Evolutionary conservation across 2,888 invertebrate species (phyloP), one percentile per base, ranked within the genome.

Genomic region (Caenorhabditis uteleia): DNA sequence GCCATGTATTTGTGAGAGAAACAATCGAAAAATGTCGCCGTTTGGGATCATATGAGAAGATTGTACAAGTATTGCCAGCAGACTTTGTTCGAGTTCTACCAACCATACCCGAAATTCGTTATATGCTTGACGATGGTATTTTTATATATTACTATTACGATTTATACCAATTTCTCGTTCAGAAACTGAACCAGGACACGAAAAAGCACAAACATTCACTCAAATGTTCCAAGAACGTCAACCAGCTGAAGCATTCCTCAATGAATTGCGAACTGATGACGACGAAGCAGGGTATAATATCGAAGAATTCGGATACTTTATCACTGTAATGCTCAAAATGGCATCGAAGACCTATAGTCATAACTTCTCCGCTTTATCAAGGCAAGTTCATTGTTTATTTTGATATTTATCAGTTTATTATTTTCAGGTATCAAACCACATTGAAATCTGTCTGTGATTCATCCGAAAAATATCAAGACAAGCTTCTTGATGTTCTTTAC

Each of bases 271-370:
- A 29, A 42, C 42, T 3, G 33, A 95, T 43, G 95, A 95, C 10
- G 61, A 43, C 4, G 88, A 90, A 6, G 54, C 55, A 18, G 29
- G 48, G 3, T 92, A 91, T 84, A 93, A 94, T 87, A 92, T 93
- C 0, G 85, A 94, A 47, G 93, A 94, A 86, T 94, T 98, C 48
- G 95, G 95, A 83, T 92, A 97, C 0, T 80, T 82, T 53, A 69
- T 79, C 26, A 56, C 73, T 27, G 68, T 78, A 3, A 68, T 98
- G 47, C 87, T 98, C 5, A 91, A 93, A 84, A 87, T 95, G 57
- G 97, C 95, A 31, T 91, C 91, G 47, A 98, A 97, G 85, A 95
- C 95, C 77, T 94, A 97, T 84, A 95, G 95, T 60, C 98, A 98
- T 84, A 93, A 94, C 77, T 95, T 97, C 85, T 94, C 97, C 6